Percentiles rank a stretch among this genome's conserved stretches.
Evolutionary conservation across 1,140 invertebrate species (phyloP).

Genomic region (Pygmarrhopalites habei): DNA sequence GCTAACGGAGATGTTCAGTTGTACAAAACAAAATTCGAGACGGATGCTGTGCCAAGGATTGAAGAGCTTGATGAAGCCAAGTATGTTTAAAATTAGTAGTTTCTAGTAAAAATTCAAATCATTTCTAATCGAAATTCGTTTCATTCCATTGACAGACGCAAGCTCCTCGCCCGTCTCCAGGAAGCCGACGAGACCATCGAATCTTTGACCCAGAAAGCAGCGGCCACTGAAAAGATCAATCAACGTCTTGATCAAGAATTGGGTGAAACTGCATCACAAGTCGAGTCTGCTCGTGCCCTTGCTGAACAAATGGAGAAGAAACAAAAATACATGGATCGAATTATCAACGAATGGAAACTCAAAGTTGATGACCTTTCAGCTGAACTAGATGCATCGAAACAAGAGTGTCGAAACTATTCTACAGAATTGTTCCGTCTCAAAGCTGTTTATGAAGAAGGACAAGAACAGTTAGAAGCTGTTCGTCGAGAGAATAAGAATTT

Average conservation of each 20-base stretch:
- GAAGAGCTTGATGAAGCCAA: slow-evolving; percentile 98
- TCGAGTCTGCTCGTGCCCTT: slow-evolving; percentile 90
- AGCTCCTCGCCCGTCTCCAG: slow-evolving; percentile 87
- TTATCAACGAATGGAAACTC: slow-evolving; percentile 99
- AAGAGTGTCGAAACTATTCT: slow-evolving; percentile 98
- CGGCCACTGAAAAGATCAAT: slow-evolving; percentile 95
- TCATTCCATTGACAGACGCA: slow-evolving; percentile 54
- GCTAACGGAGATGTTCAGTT: slow-evolving; percentile 86
- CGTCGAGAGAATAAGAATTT: slow-evolving; percentile 99
- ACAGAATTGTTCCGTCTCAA: slow-evolving; percentile 98
- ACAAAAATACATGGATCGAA: slow-evolving; percentile 99
- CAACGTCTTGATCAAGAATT: slow-evolving; percentile 91
- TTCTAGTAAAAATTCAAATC: too few relatives aligned
- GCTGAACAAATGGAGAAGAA: slow-evolving; percentile 98
- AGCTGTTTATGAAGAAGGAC: slow-evolving; percentile 93
- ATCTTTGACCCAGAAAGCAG: slow-evolving; percentile 92
- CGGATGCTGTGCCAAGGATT: slow-evolving; percentile 87
- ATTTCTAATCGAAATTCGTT: background rate
- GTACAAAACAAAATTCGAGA: slow-evolving; percentile 95
- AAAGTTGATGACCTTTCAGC: slow-evolving; percentile 95
- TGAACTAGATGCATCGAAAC: slow-evolving; percentile 96
- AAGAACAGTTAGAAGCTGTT: slow-evolving; percentile 93
- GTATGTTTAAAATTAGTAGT: slow-evolving; percentile 43
- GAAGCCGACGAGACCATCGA: slow-evolving; percentile 98
- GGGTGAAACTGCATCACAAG: slow-evolving; percentile 95